These are phyloP conservation scores for Thomomys bottae DNA, from an alignment of 2,113 vertebrate genomes.

Conservation along the genomic window DNA sequence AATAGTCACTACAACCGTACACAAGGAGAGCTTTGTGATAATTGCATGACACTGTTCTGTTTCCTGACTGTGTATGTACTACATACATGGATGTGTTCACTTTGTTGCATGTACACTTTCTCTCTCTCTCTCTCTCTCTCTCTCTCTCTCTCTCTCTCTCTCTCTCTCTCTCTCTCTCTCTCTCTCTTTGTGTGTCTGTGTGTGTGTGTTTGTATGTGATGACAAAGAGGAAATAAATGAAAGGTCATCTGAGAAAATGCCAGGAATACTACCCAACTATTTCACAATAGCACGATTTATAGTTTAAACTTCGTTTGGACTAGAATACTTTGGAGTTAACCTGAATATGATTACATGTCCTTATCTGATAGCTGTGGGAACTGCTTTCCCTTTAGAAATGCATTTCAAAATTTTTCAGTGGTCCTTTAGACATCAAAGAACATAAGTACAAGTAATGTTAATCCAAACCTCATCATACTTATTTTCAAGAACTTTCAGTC, in stretches of 20 bases:
- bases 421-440: background rate
- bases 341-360: background rate
- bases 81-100: background rate
- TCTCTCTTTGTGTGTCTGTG: too few relatives aligned
- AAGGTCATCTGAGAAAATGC: background rate
- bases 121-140: too few relatives aligned
- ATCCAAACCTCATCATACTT: background rate
- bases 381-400: background rate
- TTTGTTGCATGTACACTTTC: background rate
- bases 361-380: background rate
- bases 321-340: background rate
- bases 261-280: background rate
- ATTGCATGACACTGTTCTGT: background rate
- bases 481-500: background rate
- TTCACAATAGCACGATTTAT: background rate
- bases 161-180: too few relatives aligned
- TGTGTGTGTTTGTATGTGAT: background rate
- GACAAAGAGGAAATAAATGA: background rate
- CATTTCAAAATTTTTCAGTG: background rate
- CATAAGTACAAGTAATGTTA: background rate
- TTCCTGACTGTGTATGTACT: background rate
- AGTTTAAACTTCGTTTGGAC: background rate
- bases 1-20: background rate
- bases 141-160: too few relatives aligned
- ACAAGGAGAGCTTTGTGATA: background rate